Conservation (phyloP, 2,797 vertebrate species). For the Cossypha dichroa region DNA sequence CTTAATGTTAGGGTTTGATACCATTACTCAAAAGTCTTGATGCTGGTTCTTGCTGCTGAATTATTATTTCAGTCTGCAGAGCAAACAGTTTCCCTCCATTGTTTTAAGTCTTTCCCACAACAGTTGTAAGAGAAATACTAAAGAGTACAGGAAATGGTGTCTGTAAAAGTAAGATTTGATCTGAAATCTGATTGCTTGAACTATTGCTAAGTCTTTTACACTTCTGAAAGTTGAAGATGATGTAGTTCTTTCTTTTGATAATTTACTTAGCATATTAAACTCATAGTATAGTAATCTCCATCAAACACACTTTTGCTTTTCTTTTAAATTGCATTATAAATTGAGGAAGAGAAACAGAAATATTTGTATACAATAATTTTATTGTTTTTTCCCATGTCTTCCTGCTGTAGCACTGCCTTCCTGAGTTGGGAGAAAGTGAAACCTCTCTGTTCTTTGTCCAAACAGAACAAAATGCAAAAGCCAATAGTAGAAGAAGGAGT, state of each 20-base stretch:
- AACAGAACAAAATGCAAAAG: not conserved
- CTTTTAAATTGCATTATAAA: not conserved
- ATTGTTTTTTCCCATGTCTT: not conserved
- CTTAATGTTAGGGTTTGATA: not conserved
- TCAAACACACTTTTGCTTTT: not conserved
- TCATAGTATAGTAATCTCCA: not conserved
- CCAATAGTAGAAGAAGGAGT: not conserved
- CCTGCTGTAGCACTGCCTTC: not conserved
- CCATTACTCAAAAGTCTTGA: not conserved
- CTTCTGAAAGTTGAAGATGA: not conserved
- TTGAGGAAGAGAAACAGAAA: not conserved
- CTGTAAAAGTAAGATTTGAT: constrained; percentile 7
- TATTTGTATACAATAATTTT: not conserved
- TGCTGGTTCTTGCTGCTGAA: not conserved
- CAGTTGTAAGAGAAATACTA: constrained; percentile 4
- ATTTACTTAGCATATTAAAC: not conserved
- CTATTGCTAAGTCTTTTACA: not conserved
- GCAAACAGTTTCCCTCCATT: constrained; percentile 12
- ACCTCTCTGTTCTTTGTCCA: not conserved
- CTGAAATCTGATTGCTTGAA: not conserved
- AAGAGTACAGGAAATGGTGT: not conserved
- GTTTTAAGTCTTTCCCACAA: not conserved
- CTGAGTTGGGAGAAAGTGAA: not conserved
- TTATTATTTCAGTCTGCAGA: not conserved
- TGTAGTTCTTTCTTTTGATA: not conserved